Conservation (phyloP, 2,797 vertebrate species). For the Cuculus canorus region DNA sequence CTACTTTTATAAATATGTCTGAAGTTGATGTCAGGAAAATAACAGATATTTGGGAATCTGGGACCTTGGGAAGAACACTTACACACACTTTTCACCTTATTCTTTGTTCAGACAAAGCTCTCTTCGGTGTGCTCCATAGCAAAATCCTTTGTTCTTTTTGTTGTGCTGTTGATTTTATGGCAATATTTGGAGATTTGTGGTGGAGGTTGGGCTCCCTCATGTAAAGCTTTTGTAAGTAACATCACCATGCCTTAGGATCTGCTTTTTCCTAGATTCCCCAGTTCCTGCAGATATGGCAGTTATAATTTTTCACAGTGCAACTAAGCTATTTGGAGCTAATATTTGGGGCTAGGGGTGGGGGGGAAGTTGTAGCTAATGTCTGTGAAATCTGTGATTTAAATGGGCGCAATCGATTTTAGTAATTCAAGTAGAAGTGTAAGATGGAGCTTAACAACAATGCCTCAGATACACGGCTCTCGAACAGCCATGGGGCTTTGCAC, state of each 20-base stretch:
- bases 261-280: not conserved
- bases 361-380: not conserved
- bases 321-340: not conserved
- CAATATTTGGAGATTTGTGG: not conserved
- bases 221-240: not conserved
- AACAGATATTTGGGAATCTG: not conserved
- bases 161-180: rapidly evolving
- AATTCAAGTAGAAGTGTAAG: not conserved
- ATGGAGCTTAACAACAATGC: not conserved
- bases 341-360: not conserved
- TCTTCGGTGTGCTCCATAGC: not conserved
- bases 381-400: not conserved
- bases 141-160: not conserved
- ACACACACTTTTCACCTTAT: not conserved
- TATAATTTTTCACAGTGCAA: not conserved
- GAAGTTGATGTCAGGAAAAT: not conserved
- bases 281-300: not conserved
- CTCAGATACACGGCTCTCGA: not conserved
- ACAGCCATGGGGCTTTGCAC: not conserved
- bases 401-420: not conserved
- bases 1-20: not conserved
- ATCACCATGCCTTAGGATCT: not conserved
- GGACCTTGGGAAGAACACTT: not conserved
- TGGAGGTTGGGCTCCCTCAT: not conserved
- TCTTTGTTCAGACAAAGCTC: not conserved